phyloP scores from a whole-genome alignment of 2,797 vertebrate species.

The Hemibagrus guttatus region DNA sequence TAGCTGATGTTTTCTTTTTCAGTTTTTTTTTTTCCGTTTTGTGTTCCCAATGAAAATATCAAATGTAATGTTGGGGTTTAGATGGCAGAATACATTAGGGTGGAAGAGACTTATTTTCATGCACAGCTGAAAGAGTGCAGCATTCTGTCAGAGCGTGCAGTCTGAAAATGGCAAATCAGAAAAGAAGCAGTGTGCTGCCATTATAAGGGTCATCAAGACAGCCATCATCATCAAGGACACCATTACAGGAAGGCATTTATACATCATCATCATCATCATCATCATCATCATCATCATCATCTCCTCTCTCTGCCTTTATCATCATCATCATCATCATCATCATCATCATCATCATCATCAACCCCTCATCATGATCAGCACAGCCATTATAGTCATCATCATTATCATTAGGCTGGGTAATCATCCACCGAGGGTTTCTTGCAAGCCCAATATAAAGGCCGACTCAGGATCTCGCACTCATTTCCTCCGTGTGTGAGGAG shows the following conservation, averaged over 20 bases:
- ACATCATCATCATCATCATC: slow-evolving; percentile 81
- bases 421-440: slow-evolving; percentile 75
- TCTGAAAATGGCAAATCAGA: slow-evolving; percentile 66
- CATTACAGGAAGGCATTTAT: slow-evolving; percentile 77
- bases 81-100: slow-evolving; percentile 38
- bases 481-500: slow-evolving; percentile 53
- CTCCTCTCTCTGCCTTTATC: slow-evolving; percentile 60
- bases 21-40: background rate
- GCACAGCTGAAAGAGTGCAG: slow-evolving; percentile 54
- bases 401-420: slow-evolving; percentile 82
- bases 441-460: slow-evolving; percentile 74
- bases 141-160: slow-evolving; percentile 66
- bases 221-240: slow-evolving; percentile 80
- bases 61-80: slow-evolving; percentile 10
- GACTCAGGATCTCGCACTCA: slow-evolving; percentile 61
- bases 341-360: slow-evolving; percentile 63
- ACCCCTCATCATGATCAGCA: slow-evolving; percentile 71
- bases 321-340: slow-evolving; percentile 64
- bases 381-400: slow-evolving; percentile 81
- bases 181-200: slow-evolving; percentile 68
- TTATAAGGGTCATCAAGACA: slow-evolving; percentile 77
- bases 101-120: slow-evolving; percentile 19
- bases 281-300: slow-evolving; percentile 71
- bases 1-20: background rate
- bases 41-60: background rate